phyloP scores from a whole-genome alignment of 2,113 vertebrate genomes.

The Saguinus midas region DNA sequence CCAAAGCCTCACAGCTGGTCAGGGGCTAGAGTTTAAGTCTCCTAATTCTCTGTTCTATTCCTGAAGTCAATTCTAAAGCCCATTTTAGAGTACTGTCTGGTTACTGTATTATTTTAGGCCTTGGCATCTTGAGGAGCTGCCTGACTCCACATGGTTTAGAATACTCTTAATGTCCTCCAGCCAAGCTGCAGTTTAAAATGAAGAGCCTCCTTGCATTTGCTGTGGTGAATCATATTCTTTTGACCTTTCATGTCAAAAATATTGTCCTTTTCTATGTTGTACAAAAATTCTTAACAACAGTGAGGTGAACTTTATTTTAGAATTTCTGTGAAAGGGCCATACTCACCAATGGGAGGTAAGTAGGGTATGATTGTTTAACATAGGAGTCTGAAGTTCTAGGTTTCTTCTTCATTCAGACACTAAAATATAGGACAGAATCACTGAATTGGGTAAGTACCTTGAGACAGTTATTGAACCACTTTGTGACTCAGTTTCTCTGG shows the following conservation, averaged over 20 bases:
- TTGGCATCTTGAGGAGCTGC: neutral
- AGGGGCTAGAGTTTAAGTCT: neutral
- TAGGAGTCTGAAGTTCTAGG: neutral
- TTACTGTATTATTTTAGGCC: neutral
- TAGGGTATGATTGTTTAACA: neutral
- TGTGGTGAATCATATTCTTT: neutral
- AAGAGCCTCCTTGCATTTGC: neutral
- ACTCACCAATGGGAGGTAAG: neutral
- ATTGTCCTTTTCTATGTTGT: neutral
- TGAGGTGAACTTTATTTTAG: constrained; percentile 25
- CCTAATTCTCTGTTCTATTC: neutral
- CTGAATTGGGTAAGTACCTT: neutral
- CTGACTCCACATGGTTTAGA: neutral
- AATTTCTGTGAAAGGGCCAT: neutral
- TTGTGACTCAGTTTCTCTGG: constrained; percentile 33
- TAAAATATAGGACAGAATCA: neutral
- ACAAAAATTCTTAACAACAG: constrained; percentile 11
- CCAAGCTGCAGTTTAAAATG: neutral
- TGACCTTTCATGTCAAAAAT: neutral
- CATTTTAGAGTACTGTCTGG: neutral
- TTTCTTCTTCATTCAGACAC: neutral
- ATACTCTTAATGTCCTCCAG: neutral
- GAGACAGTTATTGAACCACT: neutral
- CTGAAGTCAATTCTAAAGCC: neutral
- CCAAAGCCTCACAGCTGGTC: neutral